A percentile compares a stretch with the other conserved stretches of the same genome.
phyloP scores from a whole-genome alignment of 2,888 invertebrate species.

The Galeopsomyia nigrocyanea region DNA sequence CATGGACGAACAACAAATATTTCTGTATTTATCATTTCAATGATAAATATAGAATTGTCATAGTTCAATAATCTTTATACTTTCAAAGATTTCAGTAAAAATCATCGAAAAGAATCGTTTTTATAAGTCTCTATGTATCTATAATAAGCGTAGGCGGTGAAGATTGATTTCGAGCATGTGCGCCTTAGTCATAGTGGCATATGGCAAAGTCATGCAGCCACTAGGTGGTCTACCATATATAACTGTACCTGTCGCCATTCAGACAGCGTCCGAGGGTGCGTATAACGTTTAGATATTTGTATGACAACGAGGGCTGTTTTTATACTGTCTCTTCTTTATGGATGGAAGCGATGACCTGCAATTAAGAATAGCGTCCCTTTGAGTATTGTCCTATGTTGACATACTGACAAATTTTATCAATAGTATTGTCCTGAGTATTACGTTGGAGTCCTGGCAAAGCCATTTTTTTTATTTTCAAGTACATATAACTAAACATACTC shows the following conservation, averaged over 20 bases:
- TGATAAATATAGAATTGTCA: no score
- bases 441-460: no score
- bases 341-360: constrained; percentile 53
- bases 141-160: constrained; percentile 11
- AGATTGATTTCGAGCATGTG: constrained; percentile 63
- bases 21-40: no score
- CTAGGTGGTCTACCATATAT: constrained; percentile 68
- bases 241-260: constrained; percentile 66
- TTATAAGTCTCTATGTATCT: no score
- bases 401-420: constrained; percentile 22
- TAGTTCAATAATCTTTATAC: no score
- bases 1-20: no score
- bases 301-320: constrained; percentile 58
- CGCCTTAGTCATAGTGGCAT: constrained; percentile 68
- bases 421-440: no score
- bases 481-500: no score
- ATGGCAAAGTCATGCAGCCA: constrained; percentile 67
- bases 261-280: constrained; percentile 51
- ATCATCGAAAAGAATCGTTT: no score
- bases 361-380: constrained; percentile 42
- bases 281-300: constrained; percentile 60
- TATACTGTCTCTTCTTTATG: constrained; percentile 21
- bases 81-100: no score
- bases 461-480: no score
- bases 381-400: constrained; percentile 12